Conservation (phyloP, 2,797 vertebrate genomes). For the Poecilia gillii region DNA sequence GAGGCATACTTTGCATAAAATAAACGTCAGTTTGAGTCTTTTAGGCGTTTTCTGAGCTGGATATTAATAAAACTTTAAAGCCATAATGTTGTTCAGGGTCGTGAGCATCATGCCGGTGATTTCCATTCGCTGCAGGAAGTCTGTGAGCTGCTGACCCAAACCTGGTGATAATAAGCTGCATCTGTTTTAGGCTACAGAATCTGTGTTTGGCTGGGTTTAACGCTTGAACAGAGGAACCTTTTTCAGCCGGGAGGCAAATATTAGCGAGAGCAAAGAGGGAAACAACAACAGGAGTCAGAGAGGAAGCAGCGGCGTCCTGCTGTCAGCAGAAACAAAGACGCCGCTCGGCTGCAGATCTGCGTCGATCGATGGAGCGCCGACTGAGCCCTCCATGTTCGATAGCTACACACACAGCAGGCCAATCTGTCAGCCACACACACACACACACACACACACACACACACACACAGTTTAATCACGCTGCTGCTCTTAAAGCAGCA, state of each 20-base stretch:
- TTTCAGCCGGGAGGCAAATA: neutral
- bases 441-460: slow-evolving; percentile 26
- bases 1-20: neutral
- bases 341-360: slow-evolving; percentile 55
- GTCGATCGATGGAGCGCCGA: slow-evolving; percentile 55
- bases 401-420: slow-evolving; percentile 54
- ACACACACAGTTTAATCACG: slow-evolving; percentile 22
- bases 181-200: neutral
- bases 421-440: slow-evolving; percentile 48
- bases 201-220: neutral
- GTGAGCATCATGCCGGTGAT: neutral
- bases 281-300: neutral
- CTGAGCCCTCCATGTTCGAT: slow-evolving; percentile 56
- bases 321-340: slow-evolving; percentile 47
- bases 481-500: slow-evolving; percentile 1
- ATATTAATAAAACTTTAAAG: neutral
- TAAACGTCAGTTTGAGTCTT: neutral
- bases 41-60: neutral
- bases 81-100: neutral
- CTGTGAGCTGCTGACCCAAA: neutral
- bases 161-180: neutral
- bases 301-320: slow-evolving; percentile 13
- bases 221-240: neutral
- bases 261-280: neutral
- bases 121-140: neutral